Conservation (phyloP, 1,140 invertebrate genomes). For the Pseudomyrmex pallidus region DNA sequence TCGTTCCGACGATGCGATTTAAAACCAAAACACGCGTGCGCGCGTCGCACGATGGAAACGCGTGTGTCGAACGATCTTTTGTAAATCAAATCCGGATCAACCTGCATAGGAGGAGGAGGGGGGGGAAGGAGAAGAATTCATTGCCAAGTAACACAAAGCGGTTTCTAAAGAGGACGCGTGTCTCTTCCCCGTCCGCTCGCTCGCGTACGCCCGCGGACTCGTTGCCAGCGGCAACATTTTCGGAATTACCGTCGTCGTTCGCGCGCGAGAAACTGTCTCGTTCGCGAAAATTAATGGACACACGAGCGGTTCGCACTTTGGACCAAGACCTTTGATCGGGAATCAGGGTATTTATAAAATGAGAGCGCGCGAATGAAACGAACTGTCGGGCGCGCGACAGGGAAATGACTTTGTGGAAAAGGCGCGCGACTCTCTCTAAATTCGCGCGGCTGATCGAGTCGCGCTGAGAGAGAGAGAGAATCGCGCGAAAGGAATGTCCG, state of each 20-base stretch:
- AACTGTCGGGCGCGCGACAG: neutral
- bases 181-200: neutral
- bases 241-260: constrained; percentile 13
- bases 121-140: neutral
- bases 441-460: neutral
- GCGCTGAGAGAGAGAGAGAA: too few species aligned
- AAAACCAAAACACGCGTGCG: neutral
- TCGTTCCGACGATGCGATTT: neutral
- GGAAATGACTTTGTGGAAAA: neutral
- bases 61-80: neutral
- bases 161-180: neutral
- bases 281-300: neutral
- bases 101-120: too few species aligned
- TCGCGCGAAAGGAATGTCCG: neutral
- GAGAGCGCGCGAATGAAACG: too few species aligned
- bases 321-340: neutral
- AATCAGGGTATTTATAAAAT: constrained; percentile 1
- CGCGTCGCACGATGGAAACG: neutral
- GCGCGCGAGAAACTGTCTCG: constrained; percentile 14
- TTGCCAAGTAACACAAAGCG: constrained; percentile 17
- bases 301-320: constrained; percentile 28
- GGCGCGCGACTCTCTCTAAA: neutral
- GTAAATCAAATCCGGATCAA: constrained; percentile 5
- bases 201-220: neutral
- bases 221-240: constrained; percentile 30